Conservation (phyloP, 2,888 invertebrate genomes). For the Volucella inflata region DNA sequence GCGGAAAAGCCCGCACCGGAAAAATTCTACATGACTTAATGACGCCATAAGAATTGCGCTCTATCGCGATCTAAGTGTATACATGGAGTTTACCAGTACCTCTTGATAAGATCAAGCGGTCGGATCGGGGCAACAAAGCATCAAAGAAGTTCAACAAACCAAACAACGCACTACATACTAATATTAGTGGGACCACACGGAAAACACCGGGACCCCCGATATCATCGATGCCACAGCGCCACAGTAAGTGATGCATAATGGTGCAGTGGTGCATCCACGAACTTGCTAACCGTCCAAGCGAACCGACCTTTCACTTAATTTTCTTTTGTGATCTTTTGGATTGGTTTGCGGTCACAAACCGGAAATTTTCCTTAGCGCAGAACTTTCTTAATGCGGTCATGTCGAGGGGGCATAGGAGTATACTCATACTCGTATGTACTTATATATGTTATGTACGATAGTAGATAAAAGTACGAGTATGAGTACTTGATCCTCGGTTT, state of each 20-base stretch:
- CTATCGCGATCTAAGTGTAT: constrained; percentile 60
- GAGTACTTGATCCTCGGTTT: constrained; percentile 14
- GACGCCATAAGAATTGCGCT: constrained; percentile 45
- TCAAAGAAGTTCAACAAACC: constrained; percentile 66
- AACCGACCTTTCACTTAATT: constrained; percentile 69
- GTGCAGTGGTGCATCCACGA: constrained; percentile 28
- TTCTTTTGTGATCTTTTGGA: constrained; percentile 63
- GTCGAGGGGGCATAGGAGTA: constrained; percentile 27
- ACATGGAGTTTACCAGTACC: constrained; percentile 27
- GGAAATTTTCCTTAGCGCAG: constrained; percentile 47
- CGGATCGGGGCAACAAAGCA: constrained; percentile 49
- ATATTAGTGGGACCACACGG: too few species aligned
- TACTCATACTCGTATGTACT: too few species aligned
- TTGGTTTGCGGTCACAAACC: constrained; percentile 49
- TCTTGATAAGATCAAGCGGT: constrained; percentile 71
- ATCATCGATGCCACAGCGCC: too few species aligned
- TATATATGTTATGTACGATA: too few species aligned
- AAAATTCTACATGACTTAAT: constrained; percentile 68
- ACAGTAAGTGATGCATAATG: constrained; percentile 1
- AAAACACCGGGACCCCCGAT: too few species aligned
- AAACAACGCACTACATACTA: constrained; percentile 25
- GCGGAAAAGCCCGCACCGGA: constrained; percentile 45
- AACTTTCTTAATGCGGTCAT: constrained; percentile 58
- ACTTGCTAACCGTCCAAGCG: constrained; percentile 41
- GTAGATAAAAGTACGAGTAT: constrained; percentile 7